Base-by-base conservation (phyloP, 2,797 vertebrate species). In the Zonotrichia albicollis region DNA sequence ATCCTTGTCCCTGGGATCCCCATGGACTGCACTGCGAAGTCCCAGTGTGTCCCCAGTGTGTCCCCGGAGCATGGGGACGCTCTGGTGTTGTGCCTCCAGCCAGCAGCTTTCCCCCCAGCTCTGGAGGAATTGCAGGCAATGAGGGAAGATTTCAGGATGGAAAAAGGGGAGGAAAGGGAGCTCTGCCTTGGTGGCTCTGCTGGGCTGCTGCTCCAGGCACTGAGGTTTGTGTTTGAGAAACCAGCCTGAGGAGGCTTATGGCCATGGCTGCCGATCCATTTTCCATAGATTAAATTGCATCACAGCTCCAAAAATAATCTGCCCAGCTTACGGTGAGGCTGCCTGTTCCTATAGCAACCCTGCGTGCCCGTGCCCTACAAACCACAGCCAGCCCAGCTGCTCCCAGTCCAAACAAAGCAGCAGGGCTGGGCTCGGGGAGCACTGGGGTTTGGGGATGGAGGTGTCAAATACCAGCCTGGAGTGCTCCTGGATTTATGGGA, bases 291-390 rank as follows among this genome's bases (percentile, higher is more conserved):
- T 92, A 91, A 92, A 86, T 72, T 94, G 96, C 92, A 79, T 95
- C 85, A 77, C 65, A 10, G 34, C 93, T 94, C 95, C 97, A 95
- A 98, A 98, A 98, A 98, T 98, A 98, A 94, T 88, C 89, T 48
- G 65, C 76, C 79, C 51, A 46, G 68, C 2, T 96, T 95, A 46
- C 8, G 0, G 74, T 11, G 81, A n/a, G 55, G 86, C 87, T 72
- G 85, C 38, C 87, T 72, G 96, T 97, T 97, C 84, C 98, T 90
- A 95, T 91, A 50, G 96, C 96, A 97, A 97, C 95, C 9, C 48
- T 71, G 88, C 45, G 6, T 89, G 90, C 83, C 26, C 40, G 70
- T 87, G 72, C 84, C 94, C 90, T 93, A 66, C 62, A 55, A 66
- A 84, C n/a, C 29, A 16, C 68, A 79, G 13, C 11, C 62, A 43